Conservation (phyloP, 2,888 invertebrate species). For the Alcis repandata region DNA sequence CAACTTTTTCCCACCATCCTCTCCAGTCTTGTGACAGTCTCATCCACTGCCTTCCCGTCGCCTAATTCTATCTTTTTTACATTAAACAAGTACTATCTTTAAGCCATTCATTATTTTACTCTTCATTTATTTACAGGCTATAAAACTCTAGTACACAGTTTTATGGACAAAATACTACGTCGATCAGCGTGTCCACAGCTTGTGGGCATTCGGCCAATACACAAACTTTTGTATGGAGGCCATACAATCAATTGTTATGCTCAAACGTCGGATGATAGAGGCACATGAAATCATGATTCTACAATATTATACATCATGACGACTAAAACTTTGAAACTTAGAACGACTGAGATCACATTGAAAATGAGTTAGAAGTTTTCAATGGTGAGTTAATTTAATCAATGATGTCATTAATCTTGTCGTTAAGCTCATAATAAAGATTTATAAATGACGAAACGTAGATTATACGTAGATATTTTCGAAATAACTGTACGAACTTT, state of each 20-base stretch:
- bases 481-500: no score
- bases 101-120: no score
- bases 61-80: no score
- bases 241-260: slow-evolving; percentile 17
- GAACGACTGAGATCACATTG: neutral
- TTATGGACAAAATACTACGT: neutral
- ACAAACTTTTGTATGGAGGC: slow-evolving; percentile 28
- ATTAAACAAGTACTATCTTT: no score
- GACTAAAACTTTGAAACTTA: neutral
- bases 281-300: slow-evolving; percentile 9
- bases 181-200: slow-evolving; percentile 17
- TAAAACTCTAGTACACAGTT: slow-evolving; percentile 8
- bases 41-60: no score
- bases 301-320: neutral
- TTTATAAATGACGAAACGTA: no score
- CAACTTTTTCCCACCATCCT: no score
- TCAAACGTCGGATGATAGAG: neutral
- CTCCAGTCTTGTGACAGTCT: no score
- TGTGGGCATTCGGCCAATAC: slow-evolving; percentile 38
- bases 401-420: slow-evolving; percentile 1
- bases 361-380: neutral
- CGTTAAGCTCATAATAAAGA: neutral
- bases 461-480: neutral
- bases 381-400: neutral
- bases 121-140: neutral